Conservation (phyloP, 2,888 invertebrate genomes). For the Cephus sareptanus region DNA sequence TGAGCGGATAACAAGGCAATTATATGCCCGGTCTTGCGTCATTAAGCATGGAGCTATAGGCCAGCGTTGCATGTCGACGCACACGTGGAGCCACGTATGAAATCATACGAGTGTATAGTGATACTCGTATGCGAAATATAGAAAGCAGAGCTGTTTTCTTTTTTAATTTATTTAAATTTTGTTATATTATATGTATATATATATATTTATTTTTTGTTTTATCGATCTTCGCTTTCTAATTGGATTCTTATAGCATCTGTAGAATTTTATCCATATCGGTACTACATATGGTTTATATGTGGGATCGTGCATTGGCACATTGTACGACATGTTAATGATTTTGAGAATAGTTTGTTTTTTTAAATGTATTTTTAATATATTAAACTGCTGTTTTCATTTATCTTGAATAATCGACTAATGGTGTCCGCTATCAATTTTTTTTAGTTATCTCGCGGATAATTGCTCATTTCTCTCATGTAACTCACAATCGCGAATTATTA, state of each 20-base stretch:
- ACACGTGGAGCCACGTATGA: neutral
- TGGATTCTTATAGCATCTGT: neutral
- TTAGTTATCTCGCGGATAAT: neutral
- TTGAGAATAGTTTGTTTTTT: too few species aligned
- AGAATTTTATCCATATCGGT: neutral
- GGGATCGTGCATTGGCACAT: too few species aligned
- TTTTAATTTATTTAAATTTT: neutral
- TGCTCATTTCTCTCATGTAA: neutral
- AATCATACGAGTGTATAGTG: too few species aligned
- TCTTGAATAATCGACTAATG: too few species aligned
- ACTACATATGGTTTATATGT: too few species aligned
- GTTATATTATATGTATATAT: neutral
- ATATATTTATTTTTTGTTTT: neutral
- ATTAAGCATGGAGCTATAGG: constrained; percentile 9
- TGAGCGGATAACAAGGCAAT: constrained; percentile 22
- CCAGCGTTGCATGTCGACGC: neutral
- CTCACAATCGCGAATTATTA: neutral
- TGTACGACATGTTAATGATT: too few species aligned
- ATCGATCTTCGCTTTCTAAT: neutral
- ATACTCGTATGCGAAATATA: neutral
- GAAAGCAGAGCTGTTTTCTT: neutral
- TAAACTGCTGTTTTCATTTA: too few species aligned
- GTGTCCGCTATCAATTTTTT: neutral
- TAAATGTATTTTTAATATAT: too few species aligned
- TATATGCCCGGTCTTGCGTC: constrained; percentile 18